phyloP scores from a whole-genome alignment of 2,797 vertebrate genomes.

The Periophthalmus magnuspinnatus region DNA sequence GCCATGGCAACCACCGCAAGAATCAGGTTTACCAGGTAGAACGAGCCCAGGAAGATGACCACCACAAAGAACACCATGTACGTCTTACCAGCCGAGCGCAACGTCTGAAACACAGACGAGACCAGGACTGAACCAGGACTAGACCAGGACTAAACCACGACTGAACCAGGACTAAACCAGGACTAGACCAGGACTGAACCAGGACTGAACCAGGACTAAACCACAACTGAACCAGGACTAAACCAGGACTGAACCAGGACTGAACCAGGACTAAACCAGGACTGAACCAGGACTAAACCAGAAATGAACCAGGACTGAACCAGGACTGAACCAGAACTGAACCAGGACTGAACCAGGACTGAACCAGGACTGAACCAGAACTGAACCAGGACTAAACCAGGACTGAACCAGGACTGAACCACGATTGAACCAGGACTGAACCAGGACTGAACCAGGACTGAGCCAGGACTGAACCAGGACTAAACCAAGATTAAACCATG shows the following conservation, averaged over 20 bases:
- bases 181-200: constrained; percentile 1
- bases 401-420: constrained; percentile 1
- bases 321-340: no score
- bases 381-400: background rate
- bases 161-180: background rate
- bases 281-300: background rate
- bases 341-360: background rate
- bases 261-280: background rate
- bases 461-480: background rate
- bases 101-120: constrained; percentile 76
- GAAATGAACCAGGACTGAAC: background rate
- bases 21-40: constrained; percentile 96
- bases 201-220: background rate
- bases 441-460: constrained; percentile 1
- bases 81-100: constrained; percentile 93
- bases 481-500: background rate
- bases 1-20: constrained; percentile 98
- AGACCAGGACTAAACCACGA: no score
- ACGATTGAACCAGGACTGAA: no score
- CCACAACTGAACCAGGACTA: background rate
- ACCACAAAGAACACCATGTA: constrained; percentile 99
- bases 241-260: constrained; percentile 1
- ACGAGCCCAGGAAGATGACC: constrained; percentile 97
- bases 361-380: no score
- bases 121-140: background rate